These are phyloP conservation scores for Bhutanitis thaidina DNA, from an alignment of 2,888 invertebrate species.

Conservation along the genomic window DNA sequence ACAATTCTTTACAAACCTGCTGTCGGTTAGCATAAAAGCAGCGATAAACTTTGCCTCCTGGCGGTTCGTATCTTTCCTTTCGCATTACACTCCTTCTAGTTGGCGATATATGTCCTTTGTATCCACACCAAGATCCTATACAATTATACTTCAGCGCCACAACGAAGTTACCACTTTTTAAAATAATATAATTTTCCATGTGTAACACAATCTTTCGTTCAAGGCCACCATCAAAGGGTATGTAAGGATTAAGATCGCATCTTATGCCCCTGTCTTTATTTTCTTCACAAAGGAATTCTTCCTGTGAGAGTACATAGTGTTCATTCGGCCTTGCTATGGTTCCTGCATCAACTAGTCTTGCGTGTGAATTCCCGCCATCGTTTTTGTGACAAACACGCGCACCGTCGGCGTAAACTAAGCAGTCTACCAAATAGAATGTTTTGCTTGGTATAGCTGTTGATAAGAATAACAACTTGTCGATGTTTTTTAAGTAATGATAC, in stretches of 20 bases:
- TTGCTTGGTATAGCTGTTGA: constrained; percentile 46
- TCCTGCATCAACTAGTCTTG: constrained; percentile 52
- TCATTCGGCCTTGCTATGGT: constrained; percentile 53
- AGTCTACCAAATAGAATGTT: constrained; percentile 58
- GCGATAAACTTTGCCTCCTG: constrained; percentile 56
- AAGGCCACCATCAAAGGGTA: constrained; percentile 47
- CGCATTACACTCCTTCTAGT: constrained; percentile 31
- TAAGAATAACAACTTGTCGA: constrained; percentile 60
- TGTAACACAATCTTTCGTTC: constrained; percentile 40
- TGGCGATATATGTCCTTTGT: constrained; percentile 36
- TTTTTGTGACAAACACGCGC: constrained; percentile 61
- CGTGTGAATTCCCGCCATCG: constrained; percentile 39
- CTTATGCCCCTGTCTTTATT: constrained; percentile 35
- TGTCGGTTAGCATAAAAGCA: constrained; percentile 62
- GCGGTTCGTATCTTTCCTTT: constrained; percentile 36
- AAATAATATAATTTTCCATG: constrained; percentile 41
- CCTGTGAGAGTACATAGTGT: constrained; percentile 51
- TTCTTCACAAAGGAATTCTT: constrained; percentile 67
- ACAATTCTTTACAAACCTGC: constrained; percentile 54
- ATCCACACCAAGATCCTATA: constrained; percentile 55
- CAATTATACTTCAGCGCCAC: constrained; percentile 46
- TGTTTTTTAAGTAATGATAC: constrained; percentile 54
- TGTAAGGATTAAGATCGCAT: constrained; percentile 55
- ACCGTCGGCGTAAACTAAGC: constrained; percentile 56
- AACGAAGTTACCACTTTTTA: constrained; percentile 45